A percentile compares a stretch with the other conserved stretches of the same genome.
Conservation (phyloP, 1,140 invertebrate genomes). For the Drosophila ambigua region DNA sequence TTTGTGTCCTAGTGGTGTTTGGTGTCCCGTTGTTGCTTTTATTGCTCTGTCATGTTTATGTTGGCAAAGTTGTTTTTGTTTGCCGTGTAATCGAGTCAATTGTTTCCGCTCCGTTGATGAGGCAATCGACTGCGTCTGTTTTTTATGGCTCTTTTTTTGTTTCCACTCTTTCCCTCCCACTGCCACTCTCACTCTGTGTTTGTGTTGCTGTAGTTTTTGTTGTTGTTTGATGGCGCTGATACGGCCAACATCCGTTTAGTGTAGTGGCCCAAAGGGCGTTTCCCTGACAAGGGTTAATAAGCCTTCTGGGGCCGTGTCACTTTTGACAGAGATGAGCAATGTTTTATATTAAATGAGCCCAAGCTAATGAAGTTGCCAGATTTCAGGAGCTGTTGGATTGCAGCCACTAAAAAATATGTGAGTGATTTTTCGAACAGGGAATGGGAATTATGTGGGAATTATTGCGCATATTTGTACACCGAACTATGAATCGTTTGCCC, state of each 20-base stretch:
- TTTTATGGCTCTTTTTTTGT: conserved; percentile 62
- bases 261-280: conserved; percentile 43
- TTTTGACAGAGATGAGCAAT: conserved; percentile 34
- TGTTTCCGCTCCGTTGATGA: conserved; percentile 78
- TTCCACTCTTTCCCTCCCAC: not conserved
- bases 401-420: too few species aligned
- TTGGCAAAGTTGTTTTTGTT: conserved; percentile 70
- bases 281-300: conserved; percentile 75
- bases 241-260: conserved; percentile 67
- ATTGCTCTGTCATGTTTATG: conserved; percentile 75
- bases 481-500: too few species aligned
- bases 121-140: conserved; percentile 80
- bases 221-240: conserved; percentile 61
- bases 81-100: conserved; percentile 80
- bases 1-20: not conserved
- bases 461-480: too few species aligned
- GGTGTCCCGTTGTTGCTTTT: conserved; percentile 35
- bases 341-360: conserved; percentile 23
- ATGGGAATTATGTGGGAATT: too few species aligned
- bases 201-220: conserved; percentile 27
- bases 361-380: too few species aligned
- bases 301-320: conserved; percentile 51
- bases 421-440: too few species aligned
- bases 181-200: conserved; percentile 12
- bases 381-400: too few species aligned